phyloP scores from a whole-genome alignment of 2,888 invertebrate genomes.

The Scrobipalpa costella region DNA sequence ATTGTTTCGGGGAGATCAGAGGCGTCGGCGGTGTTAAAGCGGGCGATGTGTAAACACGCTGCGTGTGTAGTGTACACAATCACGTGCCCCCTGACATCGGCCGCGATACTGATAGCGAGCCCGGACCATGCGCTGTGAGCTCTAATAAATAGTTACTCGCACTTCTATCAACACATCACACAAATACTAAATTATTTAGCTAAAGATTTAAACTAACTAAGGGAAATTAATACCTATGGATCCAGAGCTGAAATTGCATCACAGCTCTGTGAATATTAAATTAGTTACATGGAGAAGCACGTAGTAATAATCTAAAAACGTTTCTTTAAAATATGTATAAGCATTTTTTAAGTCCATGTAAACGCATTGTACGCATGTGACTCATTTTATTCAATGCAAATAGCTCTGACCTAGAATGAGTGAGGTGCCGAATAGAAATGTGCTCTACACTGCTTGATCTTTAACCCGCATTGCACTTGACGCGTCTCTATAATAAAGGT shows the following conservation, averaged over 20 bases:
- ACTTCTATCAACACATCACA: neutral
- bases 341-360: neutral
- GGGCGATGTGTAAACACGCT: conserved; percentile 56
- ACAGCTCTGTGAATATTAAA: too few species aligned
- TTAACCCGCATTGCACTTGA: conserved; percentile 5
- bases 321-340: neutral
- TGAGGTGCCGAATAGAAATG: conserved; percentile 10
- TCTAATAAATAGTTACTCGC: neutral
- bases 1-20: conserved; percentile 62
- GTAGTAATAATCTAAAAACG: too few species aligned
- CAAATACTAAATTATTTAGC: too few species aligned
- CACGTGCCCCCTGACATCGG: conserved; percentile 68
- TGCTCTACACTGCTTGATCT: conserved; percentile 5
- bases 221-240: too few species aligned
- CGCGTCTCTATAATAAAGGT: neutral
- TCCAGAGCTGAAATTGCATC: too few species aligned
- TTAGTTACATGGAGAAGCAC: too few species aligned
- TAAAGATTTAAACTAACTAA: too few species aligned
- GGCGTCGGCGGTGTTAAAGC: conserved; percentile 60
- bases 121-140: conserved; percentile 12
- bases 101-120: conserved; percentile 46
- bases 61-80: conserved; percentile 56
- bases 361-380: neutral
- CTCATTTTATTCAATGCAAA: conserved; percentile 6
- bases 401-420: conserved; percentile 8